phyloP scores from a whole-genome alignment of 2,113 vertebrate genomes.

The Dicaeum eximium region DNA sequence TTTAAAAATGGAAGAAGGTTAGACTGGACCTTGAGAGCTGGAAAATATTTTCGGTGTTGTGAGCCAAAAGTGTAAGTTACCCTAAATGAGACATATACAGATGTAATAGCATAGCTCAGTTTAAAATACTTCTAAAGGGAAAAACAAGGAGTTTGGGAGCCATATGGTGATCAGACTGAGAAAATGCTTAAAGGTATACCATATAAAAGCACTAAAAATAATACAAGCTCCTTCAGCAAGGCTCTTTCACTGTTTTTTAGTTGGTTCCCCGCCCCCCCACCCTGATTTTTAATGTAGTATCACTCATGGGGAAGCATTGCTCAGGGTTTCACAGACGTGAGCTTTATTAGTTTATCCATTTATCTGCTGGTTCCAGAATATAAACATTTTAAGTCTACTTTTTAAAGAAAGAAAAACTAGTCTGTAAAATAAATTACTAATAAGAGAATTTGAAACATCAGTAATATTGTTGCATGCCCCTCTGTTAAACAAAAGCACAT shows the following conservation, averaged over 20 bases:
- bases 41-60: slow-evolving; percentile 50
- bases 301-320: not conserved
- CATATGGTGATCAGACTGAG: slow-evolving; percentile 57
- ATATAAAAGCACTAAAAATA: slow-evolving; percentile 48
- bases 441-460: not conserved
- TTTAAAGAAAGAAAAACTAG: not conserved
- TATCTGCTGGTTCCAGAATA: not conserved
- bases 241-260: not conserved
- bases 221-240: not conserved
- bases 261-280: not conserved
- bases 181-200: slow-evolving; percentile 45
- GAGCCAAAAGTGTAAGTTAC: slow-evolving; percentile 63
- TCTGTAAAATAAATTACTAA: not conserved
- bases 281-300: not conserved
- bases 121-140: slow-evolving; percentile 54
- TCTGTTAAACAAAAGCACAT: not conserved
- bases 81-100: slow-evolving; percentile 62
- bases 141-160: slow-evolving; percentile 49
- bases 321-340: not conserved
- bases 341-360: not conserved
- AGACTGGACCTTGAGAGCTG: slow-evolving; percentile 53
- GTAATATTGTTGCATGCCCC: not conserved
- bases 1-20: slow-evolving; percentile 64
- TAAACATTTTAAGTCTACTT: not conserved
- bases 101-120: slow-evolving; percentile 57